These are phyloP conservation scores for Sphaerodactylus townsendi DNA, from an alignment of 2,113 vertebrate genomes.

Conservation along the genomic window DNA sequence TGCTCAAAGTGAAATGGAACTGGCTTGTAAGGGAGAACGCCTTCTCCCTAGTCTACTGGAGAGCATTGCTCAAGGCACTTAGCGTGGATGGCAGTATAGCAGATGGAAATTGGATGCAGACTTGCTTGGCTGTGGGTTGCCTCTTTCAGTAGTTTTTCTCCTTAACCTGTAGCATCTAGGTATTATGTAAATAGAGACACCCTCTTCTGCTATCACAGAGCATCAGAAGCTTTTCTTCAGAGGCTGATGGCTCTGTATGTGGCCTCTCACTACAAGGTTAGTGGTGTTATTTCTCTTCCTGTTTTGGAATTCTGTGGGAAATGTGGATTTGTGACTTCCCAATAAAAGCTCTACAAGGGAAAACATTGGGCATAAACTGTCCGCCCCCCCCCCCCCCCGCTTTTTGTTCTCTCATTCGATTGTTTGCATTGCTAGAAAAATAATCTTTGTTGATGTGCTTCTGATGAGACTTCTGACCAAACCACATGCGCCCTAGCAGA, in stretches of 20 bases:
- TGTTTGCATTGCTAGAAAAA: too few relatives aligned
- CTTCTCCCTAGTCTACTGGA: neutral
- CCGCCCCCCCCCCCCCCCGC: too few relatives aligned
- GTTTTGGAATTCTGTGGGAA: neutral
- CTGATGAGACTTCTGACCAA: too few relatives aligned
- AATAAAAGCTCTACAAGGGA: neutral
- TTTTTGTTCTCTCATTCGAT: too few relatives aligned
- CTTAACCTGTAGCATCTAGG: slow-evolving; percentile 79
- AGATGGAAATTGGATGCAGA: neutral
- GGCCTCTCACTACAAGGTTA: slow-evolving; percentile 97
- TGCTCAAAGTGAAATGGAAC: neutral
- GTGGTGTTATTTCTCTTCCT: neutral
- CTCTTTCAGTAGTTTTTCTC: slow-evolving; percentile 9
- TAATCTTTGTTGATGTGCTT: too few relatives aligned
- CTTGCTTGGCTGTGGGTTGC: neutral
- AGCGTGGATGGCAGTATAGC: neutral
- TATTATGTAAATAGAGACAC: slow-evolving; percentile 98
- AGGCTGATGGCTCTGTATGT: slow-evolving; percentile 97
- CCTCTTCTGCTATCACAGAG: slow-evolving; percentile 96
- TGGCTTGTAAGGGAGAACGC: neutral
- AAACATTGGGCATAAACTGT: neutral
- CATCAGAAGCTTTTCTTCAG: slow-evolving; percentile 94
- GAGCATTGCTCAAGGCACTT: neutral
- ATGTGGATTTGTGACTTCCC: neutral
- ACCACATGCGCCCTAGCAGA: too few relatives aligned